These are phyloP conservation scores for Actinia tenebrosa DNA, from an alignment of 64 coral and sea anemone species.

Conservation along the genomic window DNA sequence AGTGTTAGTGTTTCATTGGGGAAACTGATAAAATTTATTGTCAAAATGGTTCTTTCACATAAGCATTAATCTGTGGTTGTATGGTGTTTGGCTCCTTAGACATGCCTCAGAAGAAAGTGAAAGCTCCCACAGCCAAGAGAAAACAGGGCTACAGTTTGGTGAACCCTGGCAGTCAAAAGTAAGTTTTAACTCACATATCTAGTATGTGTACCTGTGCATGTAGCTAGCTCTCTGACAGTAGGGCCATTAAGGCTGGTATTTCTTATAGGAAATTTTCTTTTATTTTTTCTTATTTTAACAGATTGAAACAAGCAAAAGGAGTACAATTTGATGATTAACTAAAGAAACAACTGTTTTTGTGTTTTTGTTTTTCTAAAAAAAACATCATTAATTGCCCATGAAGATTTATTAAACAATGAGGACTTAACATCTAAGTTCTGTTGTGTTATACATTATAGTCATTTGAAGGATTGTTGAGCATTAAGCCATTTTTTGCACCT, in stretches of 20 bases:
- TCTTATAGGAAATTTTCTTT: not conserved
- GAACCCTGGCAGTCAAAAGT: constrained; percentile 91
- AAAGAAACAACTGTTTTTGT: not conserved
- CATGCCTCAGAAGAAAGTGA: constrained; percentile 61
- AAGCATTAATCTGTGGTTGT: not conserved
- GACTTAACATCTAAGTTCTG: too few species aligned
- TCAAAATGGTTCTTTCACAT: not conserved
- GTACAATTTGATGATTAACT: constrained; percentile 79
- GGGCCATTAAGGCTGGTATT: not conserved
- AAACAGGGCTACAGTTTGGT: constrained; percentile 78
- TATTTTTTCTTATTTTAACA: constrained; percentile 66
- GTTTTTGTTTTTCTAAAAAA: not conserved
- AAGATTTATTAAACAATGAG: too few species aligned
- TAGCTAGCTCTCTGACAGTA: not conserved
- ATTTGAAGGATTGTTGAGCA: too few species aligned
- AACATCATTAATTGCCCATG: too few species aligned
- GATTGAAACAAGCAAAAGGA: constrained; percentile 99
- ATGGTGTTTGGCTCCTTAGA: constrained; percentile 6
- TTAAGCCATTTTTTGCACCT: too few species aligned
- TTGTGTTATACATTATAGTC: too few species aligned
- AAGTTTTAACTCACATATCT: constrained; percentile 23
- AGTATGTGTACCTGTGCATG: not conserved
- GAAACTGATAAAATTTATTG: too few species aligned
- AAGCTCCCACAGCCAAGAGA: constrained; percentile 53
- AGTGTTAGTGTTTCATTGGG: too few species aligned